Base-by-base conservation (phyloP, 2,888 invertebrate genomes). In the Zaprionus bogoriensis region DNA sequence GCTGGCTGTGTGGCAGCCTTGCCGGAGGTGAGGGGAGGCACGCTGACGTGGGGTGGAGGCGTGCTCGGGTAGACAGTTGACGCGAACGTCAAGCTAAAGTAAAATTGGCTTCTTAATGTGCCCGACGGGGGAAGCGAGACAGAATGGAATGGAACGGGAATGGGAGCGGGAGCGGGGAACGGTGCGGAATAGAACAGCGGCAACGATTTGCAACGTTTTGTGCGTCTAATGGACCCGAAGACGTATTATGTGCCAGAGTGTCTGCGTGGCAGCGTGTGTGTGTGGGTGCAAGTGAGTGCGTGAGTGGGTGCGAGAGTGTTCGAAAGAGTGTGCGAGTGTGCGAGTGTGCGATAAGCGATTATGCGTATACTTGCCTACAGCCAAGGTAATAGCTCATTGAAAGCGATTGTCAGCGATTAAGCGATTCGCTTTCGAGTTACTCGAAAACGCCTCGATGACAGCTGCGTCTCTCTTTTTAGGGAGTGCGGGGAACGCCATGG, bases 41-140 rank as follows among this genome's bases (percentile, higher is more conserved):
- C n/a, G n/a, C n/a, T n/a, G n/a, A n/a, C 22, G 36, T 22, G 32
- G 19, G 19, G 6, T 19, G 41, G 7, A 51, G 50, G 45, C 30
- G 38, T 48, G 62, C 39, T 10, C 7, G 65, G 39, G 22, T 32
- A 27, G 48, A 45, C 38, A 48, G 51, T 60, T 72, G 52, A 60
- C 48, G 52, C 48, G 47, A 30, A 50, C 51, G 52, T 66, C 41
- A 53, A 27, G 44, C 46, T 32, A 23, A 23, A 59, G 28, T 42
- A 32, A 71, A 71, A 27, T 67, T 67, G 74, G 60, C 78, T 61
- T 77, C 60, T 46, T 44, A 44, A 55, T 53, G 48, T 46, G 41
- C 39, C 32, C 30, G 9, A 20, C 47, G 53, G 32, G 9, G 17
- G 14, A 58, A 44, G 7, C 36, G 28, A 50, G 50, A 32, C n/a